Evolutionary conservation across 1,140 invertebrate species (phyloP).

Genomic region (Battus philenor): DNA sequence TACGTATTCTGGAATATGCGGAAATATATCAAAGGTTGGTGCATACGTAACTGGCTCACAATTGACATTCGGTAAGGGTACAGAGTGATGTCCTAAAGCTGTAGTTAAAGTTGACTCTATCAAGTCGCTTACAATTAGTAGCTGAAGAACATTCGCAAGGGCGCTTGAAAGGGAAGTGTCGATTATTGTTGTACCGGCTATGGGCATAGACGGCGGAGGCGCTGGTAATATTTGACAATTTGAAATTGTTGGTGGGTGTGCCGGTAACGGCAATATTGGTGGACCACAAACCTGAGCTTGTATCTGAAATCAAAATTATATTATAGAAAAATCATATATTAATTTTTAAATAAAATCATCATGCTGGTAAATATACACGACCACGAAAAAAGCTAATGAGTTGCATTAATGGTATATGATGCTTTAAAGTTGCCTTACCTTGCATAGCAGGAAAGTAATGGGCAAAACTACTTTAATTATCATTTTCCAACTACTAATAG

Average conservation of each 20-base stretch:
- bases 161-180: constrained; percentile 43
- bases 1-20: constrained; percentile 9
- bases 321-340: neutral
- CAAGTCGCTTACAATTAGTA: constrained; percentile 44
- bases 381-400: no score
- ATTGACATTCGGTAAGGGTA: neutral
- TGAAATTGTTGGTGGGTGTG: neutral
- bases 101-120: constrained; percentile 27
- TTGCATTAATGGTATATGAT: no score
- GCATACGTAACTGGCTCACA: constrained; percentile 4
- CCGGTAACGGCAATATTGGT: neutral
- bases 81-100: constrained; percentile 1
- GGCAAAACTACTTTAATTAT: no score
- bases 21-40: constrained; percentile 12
- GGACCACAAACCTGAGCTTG: constrained; percentile 2
- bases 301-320: neutral
- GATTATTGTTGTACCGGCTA: constrained; percentile 31
- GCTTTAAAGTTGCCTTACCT: no score
- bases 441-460: constrained; percentile 4
- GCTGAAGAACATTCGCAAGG: constrained; percentile 45
- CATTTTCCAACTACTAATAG: no score
- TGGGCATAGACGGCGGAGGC: constrained; percentile 14
- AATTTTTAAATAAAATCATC: no score
- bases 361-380: no score
- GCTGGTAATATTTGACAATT: constrained; percentile 2